These are phyloP conservation scores for Sebastes taczanowskii DNA, from an alignment of 2,797 vertebrate genomes.

Conservation along the genomic window DNA sequence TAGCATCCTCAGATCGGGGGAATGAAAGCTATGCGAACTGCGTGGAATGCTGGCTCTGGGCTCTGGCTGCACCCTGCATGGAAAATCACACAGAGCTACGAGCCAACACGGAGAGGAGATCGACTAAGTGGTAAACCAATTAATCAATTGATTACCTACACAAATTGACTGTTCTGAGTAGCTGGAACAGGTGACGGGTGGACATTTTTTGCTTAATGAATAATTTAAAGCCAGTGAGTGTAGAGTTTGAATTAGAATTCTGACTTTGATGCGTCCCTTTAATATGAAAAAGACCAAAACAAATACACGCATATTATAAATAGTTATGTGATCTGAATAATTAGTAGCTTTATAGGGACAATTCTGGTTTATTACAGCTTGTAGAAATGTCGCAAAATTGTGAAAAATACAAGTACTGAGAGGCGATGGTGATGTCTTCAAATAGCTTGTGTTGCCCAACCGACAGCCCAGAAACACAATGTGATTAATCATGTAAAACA, in stretches of 20 bases:
- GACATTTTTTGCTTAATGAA: neutral
- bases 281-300: neutral
- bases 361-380: neutral
- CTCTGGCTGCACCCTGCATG: conserved; percentile 18
- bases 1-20: conserved; percentile 27
- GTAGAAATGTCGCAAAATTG: neutral
- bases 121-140: conserved; percentile 7
- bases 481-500: neutral
- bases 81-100: conserved; percentile 19
- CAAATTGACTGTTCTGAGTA: neutral
- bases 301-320: neutral
- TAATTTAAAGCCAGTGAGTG: neutral
- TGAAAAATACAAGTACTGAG: too few species aligned
- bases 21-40: conserved; percentile 60
- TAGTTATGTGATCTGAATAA: neutral
- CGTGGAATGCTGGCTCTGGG: conserved; percentile 49
- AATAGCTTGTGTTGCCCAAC: neutral
- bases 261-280: neutral
- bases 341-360: neutral
- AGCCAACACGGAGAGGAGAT: neutral
- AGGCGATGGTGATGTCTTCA: neutral
- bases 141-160: neutral
- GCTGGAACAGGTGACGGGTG: neutral
- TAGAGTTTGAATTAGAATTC: neutral
- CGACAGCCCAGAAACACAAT: neutral